Evolutionary conservation across 35 echinoderm and acorn worm genomes (phyloP).

Genomic region (Hemicentrotus pulcherrimus): DNA sequence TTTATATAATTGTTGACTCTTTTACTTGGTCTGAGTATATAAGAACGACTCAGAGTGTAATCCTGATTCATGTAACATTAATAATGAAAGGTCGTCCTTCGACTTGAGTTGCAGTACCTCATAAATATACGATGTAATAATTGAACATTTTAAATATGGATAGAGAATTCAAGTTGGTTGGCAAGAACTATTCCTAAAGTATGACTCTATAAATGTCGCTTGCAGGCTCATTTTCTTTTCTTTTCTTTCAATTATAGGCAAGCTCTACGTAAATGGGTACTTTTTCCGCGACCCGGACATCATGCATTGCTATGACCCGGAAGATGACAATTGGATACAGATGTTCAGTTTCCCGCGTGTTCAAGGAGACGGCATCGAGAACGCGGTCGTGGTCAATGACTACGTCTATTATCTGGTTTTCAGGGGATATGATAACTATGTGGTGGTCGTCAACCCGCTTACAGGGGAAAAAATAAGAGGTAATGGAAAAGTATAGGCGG

Average conservation of each 20-base stretch:
- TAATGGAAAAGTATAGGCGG: background rate
- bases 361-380: constrained; percentile 94
- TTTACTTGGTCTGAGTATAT: too few species aligned
- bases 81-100: too few species aligned
- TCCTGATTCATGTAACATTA: too few species aligned
- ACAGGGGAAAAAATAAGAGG: constrained; percentile 50
- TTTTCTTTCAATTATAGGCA: constrained; percentile 37
- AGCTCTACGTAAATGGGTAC: constrained; percentile 94
- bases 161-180: too few species aligned
- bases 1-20: too few species aligned
- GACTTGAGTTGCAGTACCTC: too few species aligned
- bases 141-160: too few species aligned
- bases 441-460: constrained; percentile 84
- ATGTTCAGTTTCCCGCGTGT: constrained; percentile 86
- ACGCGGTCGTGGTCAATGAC: constrained; percentile 85
- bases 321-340: constrained; percentile 74
- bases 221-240: too few species aligned
- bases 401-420: constrained; percentile 91
- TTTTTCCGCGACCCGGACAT: constrained; percentile 98
- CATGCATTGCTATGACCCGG: constrained; percentile 91
- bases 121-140: too few species aligned
- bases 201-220: too few species aligned
- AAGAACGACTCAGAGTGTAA: too few species aligned
- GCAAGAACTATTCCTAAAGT: too few species aligned
- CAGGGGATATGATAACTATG: constrained; percentile 89